These are phyloP conservation scores for Drusus annulatus DNA, from an alignment of 1,140 invertebrate species.

Conservation along the genomic window DNA sequence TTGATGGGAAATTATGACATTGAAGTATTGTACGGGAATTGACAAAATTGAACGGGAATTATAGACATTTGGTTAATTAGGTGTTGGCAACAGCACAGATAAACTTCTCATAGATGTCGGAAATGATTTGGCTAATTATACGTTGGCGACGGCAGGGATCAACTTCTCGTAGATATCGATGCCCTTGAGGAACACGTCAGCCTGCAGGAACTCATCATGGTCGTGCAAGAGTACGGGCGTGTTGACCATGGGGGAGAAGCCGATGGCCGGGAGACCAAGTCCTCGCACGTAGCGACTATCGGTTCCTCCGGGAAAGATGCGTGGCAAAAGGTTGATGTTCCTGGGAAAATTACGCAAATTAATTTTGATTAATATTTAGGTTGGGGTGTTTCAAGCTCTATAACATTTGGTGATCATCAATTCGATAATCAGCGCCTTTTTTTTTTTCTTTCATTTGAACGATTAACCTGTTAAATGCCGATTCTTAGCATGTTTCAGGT, in stretches of 20 bases:
- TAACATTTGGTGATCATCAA: no score
- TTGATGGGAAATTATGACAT: no score
- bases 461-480: no score
- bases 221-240: slow-evolving; percentile 85
- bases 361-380: no score
- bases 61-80: no score
- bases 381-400: no score
- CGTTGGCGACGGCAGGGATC: slow-evolving; percentile 71
- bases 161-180: slow-evolving; percentile 80
- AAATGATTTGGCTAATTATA: slow-evolving; percentile 50
- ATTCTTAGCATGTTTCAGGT: no score
- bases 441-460: no score
- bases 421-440: no score
- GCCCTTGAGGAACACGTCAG: slow-evolving; percentile 80
- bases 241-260: slow-evolving; percentile 89
- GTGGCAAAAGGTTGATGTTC: slow-evolving; percentile 72
- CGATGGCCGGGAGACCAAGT: slow-evolving; percentile 81
- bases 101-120: neutral
- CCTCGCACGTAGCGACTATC: slow-evolving; percentile 69
- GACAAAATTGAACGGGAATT: no score
- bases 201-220: slow-evolving; percentile 83
- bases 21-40: no score
- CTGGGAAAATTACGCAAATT: slow-evolving; percentile 62
- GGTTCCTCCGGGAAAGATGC: slow-evolving; percentile 75
- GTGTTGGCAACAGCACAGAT: no score